Base-by-base conservation (phyloP, 2,113 vertebrate species). In the Tympanuchus pallidicinctus region DNA sequence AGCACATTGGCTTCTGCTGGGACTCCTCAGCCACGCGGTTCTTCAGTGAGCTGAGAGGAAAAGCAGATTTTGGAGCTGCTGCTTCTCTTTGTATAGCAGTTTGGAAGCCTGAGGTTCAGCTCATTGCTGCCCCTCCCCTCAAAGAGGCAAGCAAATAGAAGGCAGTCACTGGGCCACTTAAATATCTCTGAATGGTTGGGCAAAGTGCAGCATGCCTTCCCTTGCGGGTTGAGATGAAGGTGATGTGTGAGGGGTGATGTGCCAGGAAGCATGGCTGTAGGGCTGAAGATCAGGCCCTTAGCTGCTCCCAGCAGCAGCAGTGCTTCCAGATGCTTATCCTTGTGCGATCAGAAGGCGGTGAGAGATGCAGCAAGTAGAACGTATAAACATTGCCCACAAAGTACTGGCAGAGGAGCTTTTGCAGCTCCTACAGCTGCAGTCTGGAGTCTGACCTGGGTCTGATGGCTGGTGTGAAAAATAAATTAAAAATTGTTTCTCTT, bases 371-470 rank as follows among this genome's bases (percentile, higher is more conserved):
- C 70, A 75, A 43, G 56, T 40, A 59, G 47, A 69, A 76, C 24
- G 7, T 14, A 5, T 47, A 63, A 77, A 11, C 3, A 1, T 15
- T 48, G n/a, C 52, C 42, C 42, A 8, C 36, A 30, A 32, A 40
- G 79, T 40, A 38, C 78, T 45, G 27, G 7, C 45, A 16, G 50
- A 21, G 56, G 54, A 69, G 14, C 11, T 79, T 7, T 24, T 89
- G 57, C n/a, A 36, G 0, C 42, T 43, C 42, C 42, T 43, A 0
- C 27, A 11, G 4, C 0, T 50, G 9, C 16, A 13, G 10, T 43
- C 0, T 42, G 36, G 38, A 40, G 0, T 61, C 43, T 65, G 63
- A 79, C n/a, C 17, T 78, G 30, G 14, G 84, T 34, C 56, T 90
- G 32, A 14, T 52, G 74, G 57, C 10, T 18, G 38, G 34, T 25